These are phyloP conservation scores for Muntiacus reevesi DNA, from an alignment of 2,113 vertebrate species.

Conservation along the genomic window DNA sequence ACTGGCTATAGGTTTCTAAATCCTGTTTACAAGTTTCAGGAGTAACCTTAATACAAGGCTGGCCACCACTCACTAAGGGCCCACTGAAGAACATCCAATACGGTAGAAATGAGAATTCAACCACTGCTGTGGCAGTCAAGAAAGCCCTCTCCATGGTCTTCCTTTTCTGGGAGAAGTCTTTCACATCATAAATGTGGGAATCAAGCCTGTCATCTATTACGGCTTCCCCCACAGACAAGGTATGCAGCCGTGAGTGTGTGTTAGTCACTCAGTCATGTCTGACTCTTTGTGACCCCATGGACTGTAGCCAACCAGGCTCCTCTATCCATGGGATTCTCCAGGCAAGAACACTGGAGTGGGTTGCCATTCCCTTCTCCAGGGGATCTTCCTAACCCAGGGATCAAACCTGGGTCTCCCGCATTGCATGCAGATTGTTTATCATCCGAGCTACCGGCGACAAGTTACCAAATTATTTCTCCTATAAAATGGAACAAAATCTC, in stretches of 20 bases:
- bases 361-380: background rate
- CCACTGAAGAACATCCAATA: rapidly evolving
- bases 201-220: background rate
- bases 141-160: background rate
- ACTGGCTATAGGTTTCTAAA: background rate
- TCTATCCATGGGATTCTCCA: background rate
- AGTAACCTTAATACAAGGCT: no score
- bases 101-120: background rate
- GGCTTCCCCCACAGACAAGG: background rate
- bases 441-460: background rate
- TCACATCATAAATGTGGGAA: background rate
- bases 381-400: background rate
- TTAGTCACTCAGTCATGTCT: background rate
- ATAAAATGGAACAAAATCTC: background rate
- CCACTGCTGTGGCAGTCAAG: background rate
- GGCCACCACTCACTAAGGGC: background rate
- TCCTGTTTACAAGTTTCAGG: background rate
- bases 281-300: background rate
- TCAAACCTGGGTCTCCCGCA: background rate
- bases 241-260: background rate
- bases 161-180: background rate
- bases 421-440: background rate
- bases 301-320: background rate
- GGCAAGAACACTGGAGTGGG: background rate
- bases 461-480: background rate